A percentile compares a stretch with the other conserved stretches of the same genome.
Conservation (phyloP, 2,797 vertebrate genomes). For the Lacerta bilineata region DNA sequence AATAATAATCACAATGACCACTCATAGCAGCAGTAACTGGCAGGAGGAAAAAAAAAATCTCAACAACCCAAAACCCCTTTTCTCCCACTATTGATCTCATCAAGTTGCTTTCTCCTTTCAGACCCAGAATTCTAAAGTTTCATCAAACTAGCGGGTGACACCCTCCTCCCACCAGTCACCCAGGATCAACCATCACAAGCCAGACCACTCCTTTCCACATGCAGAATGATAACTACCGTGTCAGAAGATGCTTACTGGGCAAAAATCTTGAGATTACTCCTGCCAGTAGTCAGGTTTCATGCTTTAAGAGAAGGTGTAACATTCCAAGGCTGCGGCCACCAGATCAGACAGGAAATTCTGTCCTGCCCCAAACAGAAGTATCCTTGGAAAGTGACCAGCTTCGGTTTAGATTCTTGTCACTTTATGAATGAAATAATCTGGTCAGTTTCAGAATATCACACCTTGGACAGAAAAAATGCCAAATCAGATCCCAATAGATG, state of each 20-base stretch:
- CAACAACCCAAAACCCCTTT: neutral
- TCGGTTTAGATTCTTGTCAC: neutral
- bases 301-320: neutral
- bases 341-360: neutral
- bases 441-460: neutral
- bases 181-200: neutral
- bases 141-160: neutral
- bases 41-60: too few species aligned
- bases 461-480: too few species aligned
- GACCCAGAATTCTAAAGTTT: neutral
- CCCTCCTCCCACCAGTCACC: neutral
- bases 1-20: too few species aligned
- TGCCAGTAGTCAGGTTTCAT: neutral
- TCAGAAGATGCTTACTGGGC: neutral
- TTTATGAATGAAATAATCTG: too few species aligned
- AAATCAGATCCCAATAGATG: neutral
- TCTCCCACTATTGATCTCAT: neutral
- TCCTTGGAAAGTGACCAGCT: neutral
- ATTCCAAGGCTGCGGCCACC: neutral
- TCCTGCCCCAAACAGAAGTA: neutral
- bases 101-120: neutral
- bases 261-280: neutral
- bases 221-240: too few species aligned
- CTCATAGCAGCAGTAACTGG: too few species aligned
- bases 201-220: too few species aligned